Conservation (phyloP, 2,888 invertebrate genomes). For the Rhodophaea formosa region DNA sequence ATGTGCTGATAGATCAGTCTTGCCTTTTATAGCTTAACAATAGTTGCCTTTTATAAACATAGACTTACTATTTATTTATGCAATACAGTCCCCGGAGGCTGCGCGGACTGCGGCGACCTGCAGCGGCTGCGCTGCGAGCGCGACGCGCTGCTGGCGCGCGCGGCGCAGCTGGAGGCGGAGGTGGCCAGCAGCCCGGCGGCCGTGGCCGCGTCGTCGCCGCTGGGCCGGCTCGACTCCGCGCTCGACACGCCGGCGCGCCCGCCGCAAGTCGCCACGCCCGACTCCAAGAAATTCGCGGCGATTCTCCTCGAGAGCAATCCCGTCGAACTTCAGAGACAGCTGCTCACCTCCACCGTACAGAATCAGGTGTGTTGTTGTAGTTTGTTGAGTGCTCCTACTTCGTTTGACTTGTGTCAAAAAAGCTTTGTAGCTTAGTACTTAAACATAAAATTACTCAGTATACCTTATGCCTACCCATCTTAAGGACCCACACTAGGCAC, state of each 20-base stretch:
- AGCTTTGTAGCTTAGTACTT: too few species aligned
- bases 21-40: too few species aligned
- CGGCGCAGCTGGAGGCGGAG: conserved; percentile 89
- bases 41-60: too few species aligned
- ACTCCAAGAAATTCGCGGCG: conserved; percentile 89
- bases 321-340: conserved; percentile 90
- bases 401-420: too few species aligned
- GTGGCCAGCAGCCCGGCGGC: conserved; percentile 54
- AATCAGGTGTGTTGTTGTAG: conserved; percentile 84
- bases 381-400: too few species aligned
- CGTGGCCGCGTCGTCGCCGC: conserved; percentile 73
- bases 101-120: conserved; percentile 70
- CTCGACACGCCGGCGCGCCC: conserved; percentile 84
- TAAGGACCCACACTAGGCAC: too few species aligned
- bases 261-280: conserved; percentile 84
- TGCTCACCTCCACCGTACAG: conserved; percentile 89
- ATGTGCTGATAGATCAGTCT: too few species aligned
- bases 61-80: too few species aligned
- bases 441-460: too few species aligned
- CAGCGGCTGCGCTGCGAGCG: conserved; percentile 85
- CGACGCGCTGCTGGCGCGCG: conserved; percentile 86
- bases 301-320: conserved; percentile 91
- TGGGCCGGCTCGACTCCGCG: conserved; percentile 86
- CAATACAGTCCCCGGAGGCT: conserved; percentile 38
- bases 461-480: too few species aligned